Conservation (phyloP, 2,888 invertebrate genomes). For the Cantharis rustica region DNA sequence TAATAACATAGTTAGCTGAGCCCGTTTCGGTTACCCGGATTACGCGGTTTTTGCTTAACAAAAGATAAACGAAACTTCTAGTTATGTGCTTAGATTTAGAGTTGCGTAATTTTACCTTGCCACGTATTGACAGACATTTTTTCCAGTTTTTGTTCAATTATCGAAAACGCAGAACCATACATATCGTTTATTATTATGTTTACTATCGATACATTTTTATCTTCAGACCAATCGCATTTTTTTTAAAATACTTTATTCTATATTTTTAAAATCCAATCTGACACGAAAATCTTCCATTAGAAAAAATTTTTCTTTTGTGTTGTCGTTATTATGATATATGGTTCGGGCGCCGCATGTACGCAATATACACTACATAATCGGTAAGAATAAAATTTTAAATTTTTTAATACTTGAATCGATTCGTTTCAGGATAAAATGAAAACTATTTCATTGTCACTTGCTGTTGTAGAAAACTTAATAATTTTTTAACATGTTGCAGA, state of each 20-base stretch:
- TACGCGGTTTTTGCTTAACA: constrained; percentile 49
- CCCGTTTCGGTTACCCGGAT: constrained; percentile 46
- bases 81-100: constrained; percentile 42
- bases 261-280: not conserved
- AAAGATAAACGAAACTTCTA: constrained; percentile 47
- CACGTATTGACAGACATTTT: constrained; percentile 32
- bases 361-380: no score
- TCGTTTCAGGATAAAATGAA: not conserved
- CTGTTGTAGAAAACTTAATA: no score
- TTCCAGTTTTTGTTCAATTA: not conserved
- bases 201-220: not conserved
- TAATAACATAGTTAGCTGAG: constrained; percentile 46
- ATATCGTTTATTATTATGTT: not conserved
- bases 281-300: not conserved
- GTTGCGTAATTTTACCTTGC: constrained; percentile 38
- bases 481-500: not conserved
- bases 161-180: not conserved
- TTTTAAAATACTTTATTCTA: not conserved
- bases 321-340: not conserved
- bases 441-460: not conserved
- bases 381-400: no score
- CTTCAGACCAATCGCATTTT: not conserved
- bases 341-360: not conserved
- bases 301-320: not conserved
- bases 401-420: no score